Percentiles rank a stretch among this genome's conserved stretches.
Conservation (phyloP, 2,888 invertebrate species). For the Conistra vaccinii region DNA sequence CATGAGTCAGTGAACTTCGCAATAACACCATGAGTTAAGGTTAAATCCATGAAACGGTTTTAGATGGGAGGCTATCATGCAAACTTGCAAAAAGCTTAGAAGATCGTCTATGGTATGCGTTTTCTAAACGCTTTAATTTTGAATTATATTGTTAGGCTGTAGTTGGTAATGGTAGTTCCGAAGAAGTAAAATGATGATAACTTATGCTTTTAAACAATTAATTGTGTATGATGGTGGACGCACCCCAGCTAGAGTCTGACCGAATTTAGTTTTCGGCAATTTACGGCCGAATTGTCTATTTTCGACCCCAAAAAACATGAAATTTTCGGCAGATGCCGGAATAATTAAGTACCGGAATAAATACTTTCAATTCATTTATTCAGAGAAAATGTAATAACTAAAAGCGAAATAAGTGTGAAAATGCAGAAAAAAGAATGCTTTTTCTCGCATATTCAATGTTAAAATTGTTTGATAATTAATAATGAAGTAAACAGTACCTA, state of each 20-base stretch:
- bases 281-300: no score
- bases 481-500: no score
- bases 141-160: neutral
- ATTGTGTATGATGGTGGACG: no score
- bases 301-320: no score
- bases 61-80: constrained; percentile 31
- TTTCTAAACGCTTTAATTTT: neutral
- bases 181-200: neutral
- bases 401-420: neutral
- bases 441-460: neutral
- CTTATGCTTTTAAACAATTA: neutral
- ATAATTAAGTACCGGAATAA: no score
- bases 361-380: no score
- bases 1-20: constrained; percentile 43
- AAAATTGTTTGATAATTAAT: no score
- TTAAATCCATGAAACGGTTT: constrained; percentile 24
- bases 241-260: no score
- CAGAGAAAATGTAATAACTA: neutral
- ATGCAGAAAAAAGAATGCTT: neutral
- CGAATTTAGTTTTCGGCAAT: no score
- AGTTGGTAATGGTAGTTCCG: neutral
- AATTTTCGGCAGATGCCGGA: no score
- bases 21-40: constrained; percentile 14
- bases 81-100: constrained; percentile 1
- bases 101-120: no score